Evolutionary conservation across 2,888 invertebrate genomes (phyloP).

Genomic region (Sisyra terminalis): DNA sequence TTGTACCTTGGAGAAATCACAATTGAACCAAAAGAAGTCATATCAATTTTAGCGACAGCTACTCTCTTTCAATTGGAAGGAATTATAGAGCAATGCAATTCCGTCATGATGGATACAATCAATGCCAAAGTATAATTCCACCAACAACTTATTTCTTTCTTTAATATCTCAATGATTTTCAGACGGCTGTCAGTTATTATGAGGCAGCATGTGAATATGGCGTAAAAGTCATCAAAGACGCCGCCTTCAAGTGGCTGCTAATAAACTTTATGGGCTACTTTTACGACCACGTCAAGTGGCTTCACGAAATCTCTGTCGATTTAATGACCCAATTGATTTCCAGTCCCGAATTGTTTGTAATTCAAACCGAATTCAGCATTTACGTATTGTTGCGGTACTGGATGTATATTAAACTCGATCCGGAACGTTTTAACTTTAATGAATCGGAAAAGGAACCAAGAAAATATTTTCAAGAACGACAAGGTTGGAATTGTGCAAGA

Average conservation of each 20-base stretch:
- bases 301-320: conserved; percentile 44
- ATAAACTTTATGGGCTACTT: conserved; percentile 48
- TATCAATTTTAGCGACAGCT: conserved; percentile 53
- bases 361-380: conserved; percentile 64
- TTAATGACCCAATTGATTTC: conserved; percentile 45
- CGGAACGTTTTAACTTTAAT: conserved; percentile 24
- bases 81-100: conserved; percentile 52
- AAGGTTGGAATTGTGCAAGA: no score
- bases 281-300: conserved; percentile 33
- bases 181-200: conserved; percentile 51
- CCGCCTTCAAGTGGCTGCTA: conserved; percentile 51
- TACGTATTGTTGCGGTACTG: conserved; percentile 55
- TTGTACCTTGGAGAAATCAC: conserved; percentile 59
- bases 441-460: conserved; percentile 19
- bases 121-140: conserved; percentile 33
- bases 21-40: conserved; percentile 47
- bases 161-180: conserved; percentile 18
- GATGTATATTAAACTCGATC: conserved; percentile 39
- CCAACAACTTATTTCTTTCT: neutral
- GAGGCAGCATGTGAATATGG: conserved; percentile 53
- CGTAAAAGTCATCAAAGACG: conserved; percentile 38
- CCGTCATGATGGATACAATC: conserved; percentile 59
- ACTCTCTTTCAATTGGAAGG: conserved; percentile 58
- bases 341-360: conserved; percentile 49
- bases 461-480: conserved; percentile 26